Conservation (phyloP, 2,888 invertebrate genomes). For the Tortricodes alternella region DNA sequence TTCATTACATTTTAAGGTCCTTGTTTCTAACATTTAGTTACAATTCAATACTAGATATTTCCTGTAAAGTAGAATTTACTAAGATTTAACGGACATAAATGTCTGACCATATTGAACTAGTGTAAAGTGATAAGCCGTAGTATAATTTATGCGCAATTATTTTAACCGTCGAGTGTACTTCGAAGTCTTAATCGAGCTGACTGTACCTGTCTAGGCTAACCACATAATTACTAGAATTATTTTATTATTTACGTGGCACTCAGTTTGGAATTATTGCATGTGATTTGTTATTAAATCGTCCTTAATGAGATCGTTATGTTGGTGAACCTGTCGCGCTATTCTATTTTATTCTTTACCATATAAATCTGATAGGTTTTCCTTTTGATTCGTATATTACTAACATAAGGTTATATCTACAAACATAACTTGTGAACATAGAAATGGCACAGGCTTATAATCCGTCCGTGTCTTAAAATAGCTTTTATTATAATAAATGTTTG, state of each 20-base stretch:
- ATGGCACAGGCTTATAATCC: neutral
- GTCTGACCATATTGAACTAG: neutral
- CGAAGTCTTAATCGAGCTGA: conserved; percentile 19
- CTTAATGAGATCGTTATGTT: conserved; percentile 3
- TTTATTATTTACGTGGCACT: conserved; percentile 28
- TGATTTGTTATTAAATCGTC: conserved; percentile 29
- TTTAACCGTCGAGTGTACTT: conserved; percentile 1
- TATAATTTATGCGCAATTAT: conserved; percentile 17
- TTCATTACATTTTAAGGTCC: no score
- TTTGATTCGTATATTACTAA: neutral
- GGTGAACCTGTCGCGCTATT: neutral
- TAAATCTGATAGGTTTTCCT: conserved; percentile 1
- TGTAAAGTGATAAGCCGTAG: conserved; percentile 4
- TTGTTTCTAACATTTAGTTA: no score
- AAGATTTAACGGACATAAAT: neutral
- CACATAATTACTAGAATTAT: conserved; percentile 25
- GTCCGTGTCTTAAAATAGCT: neutral
- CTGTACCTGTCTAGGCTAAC: conserved; percentile 23
- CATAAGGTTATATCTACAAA: neutral
- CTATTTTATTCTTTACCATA: conserved; percentile 8
- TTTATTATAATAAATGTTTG: neutral
- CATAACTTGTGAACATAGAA: neutral
- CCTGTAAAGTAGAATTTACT: neutral
- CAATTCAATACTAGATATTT: no score
- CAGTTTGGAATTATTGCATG: conserved; percentile 20